Evolutionary conservation across 2,113 vertebrate species (phyloP).

Genomic region (Dolichotis patagonum): DNA sequence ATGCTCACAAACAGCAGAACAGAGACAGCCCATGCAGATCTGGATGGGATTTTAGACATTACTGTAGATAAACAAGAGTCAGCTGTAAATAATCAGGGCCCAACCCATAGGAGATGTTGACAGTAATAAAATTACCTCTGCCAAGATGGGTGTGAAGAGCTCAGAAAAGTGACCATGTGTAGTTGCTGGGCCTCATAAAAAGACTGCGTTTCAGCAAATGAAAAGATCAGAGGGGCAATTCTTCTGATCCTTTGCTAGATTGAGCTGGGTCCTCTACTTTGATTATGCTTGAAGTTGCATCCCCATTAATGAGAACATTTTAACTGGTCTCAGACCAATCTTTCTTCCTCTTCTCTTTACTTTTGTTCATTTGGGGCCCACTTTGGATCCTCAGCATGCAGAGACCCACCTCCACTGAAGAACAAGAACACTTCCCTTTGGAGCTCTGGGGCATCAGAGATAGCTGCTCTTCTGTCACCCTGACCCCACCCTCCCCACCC

Average conservation of each 20-base stretch:
- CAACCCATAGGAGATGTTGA: conserved; percentile 4
- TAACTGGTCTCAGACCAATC: conserved; percentile 64
- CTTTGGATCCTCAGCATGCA: conserved; percentile 56
- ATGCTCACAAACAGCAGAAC: neutral
- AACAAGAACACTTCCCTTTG: conserved; percentile 53
- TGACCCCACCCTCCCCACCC: too few relatives aligned
- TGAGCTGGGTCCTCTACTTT: conserved; percentile 62
- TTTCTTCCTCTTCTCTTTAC: conserved; percentile 71
- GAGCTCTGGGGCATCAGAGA: conserved; percentile 41
- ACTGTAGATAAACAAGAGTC: conserved; percentile 25
- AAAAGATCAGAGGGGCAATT: conserved; percentile 58
- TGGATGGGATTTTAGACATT: conserved; percentile 43
- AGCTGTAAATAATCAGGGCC: conserved; percentile 44
- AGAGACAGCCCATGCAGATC: neutral
- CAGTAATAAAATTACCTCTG: conserved; percentile 55
- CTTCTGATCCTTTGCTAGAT: conserved; percentile 70
- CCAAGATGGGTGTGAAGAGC: conserved; percentile 51
- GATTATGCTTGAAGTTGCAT: conserved; percentile 77
- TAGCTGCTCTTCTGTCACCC: conserved; percentile 63
- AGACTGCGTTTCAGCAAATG: conserved; percentile 62
- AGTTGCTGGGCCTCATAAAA: conserved; percentile 56
- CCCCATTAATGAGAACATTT: conserved; percentile 75
- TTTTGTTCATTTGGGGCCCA: conserved; percentile 67
- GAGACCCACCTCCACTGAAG: conserved; percentile 65
- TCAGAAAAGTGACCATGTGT: conserved; percentile 35